Percentiles rank a stretch among this genome's conserved stretches.
These are phyloP conservation scores for Belonocnema kinseyi DNA, from an alignment of 1,140 invertebrate species.

Conservation along the genomic window DNA sequence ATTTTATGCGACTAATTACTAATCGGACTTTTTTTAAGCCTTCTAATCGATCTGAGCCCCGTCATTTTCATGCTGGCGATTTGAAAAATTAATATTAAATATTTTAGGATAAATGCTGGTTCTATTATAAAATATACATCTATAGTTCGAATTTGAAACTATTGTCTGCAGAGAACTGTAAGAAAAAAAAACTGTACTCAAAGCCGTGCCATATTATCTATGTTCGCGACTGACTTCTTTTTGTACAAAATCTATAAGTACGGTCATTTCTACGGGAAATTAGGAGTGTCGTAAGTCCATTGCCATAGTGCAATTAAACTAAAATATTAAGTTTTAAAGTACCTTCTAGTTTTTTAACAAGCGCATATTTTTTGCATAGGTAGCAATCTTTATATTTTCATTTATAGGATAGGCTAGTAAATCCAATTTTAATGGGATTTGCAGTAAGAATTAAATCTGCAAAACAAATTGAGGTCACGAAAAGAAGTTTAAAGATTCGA, in stretches of 20 bases:
- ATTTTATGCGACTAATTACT: too few species aligned
- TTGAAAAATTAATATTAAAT: background rate
- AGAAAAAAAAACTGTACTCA: slow-evolving; percentile 25
- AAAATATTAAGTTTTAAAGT: slow-evolving; percentile 31
- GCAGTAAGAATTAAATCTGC: background rate
- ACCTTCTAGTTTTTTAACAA: slow-evolving; percentile 28
- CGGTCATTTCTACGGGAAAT: background rate
- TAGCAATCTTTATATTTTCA: slow-evolving; percentile 5
- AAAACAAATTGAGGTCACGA: background rate
- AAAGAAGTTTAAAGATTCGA: background rate
- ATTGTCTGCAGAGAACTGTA: background rate
- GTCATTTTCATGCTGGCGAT: too few species aligned
- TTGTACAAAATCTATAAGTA: slow-evolving; percentile 13
- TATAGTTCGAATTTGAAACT: slow-evolving; percentile 27
- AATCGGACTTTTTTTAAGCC: too few species aligned
- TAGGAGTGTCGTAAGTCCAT: slow-evolving; percentile 26
- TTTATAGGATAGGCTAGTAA: slow-evolving; percentile 4
- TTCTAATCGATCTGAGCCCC: too few species aligned
- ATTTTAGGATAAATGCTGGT: background rate
- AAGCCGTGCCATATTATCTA: slow-evolving; percentile 29
- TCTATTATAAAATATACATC: slow-evolving; percentile 2
- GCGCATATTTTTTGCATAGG: slow-evolving; percentile 16
- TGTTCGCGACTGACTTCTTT: slow-evolving; percentile 24
- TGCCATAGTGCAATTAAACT: slow-evolving; percentile 27
- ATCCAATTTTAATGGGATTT: slow-evolving; percentile 9